Conservation (phyloP, 2,113 vertebrate genomes). For the Prietella phreatophila region DNA sequence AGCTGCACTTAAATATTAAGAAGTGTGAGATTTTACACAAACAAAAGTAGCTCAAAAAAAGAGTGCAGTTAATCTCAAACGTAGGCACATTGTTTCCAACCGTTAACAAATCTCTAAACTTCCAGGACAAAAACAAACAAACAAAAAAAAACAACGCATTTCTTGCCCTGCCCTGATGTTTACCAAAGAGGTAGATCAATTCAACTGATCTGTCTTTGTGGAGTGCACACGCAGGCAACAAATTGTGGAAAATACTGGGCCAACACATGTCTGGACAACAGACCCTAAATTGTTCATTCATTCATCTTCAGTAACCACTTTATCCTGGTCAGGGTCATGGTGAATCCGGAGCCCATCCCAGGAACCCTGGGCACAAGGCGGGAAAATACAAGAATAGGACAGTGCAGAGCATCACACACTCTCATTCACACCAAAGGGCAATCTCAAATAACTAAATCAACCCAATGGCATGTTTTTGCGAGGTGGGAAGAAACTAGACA, state of each 20-base stretch:
- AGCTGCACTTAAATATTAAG: conserved; percentile 35
- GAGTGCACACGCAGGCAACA: background rate
- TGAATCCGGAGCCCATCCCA: background rate
- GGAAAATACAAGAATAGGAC: background rate
- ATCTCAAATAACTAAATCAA: background rate
- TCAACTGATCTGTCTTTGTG: conserved; percentile 46
- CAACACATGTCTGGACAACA: conserved; percentile 4
- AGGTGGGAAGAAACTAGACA: background rate
- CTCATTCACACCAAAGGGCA: no score
- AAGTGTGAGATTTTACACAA: conserved; percentile 10
- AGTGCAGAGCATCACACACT: background rate
- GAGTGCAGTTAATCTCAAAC: conserved; percentile 23
- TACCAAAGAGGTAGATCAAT: conserved; percentile 49
- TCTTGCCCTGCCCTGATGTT: conserved; percentile 22
- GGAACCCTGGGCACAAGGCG: no score
- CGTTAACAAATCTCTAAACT: conserved; percentile 15
- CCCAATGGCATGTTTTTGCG: background rate
- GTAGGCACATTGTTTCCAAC: conserved; percentile 32
- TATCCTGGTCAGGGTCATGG: background rate
- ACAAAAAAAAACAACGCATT: no score
- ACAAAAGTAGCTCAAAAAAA: conserved; percentile 11
- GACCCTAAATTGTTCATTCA: conserved; percentile 1
- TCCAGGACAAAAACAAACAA: background rate
- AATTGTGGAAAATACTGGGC: background rate
- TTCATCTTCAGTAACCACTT: background rate